Evolutionary conservation across 2,797 vertebrate species (phyloP).

Genomic region (Tiaroga cobitis): DNA sequence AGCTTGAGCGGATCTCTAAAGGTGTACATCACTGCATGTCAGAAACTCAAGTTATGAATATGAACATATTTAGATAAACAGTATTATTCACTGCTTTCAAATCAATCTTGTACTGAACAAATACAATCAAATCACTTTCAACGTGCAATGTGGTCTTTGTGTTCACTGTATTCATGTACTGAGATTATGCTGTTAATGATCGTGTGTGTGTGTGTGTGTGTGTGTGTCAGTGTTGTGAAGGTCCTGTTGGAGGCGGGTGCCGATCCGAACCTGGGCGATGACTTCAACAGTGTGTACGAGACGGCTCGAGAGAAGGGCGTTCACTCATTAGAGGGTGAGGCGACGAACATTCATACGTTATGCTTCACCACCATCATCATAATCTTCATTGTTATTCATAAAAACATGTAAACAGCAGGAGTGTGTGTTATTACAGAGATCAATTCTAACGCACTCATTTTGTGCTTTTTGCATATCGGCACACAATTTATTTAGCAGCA

Average conservation of each 20-base stretch:
- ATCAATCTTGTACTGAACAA: neutral
- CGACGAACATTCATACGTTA: neutral
- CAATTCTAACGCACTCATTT: slow-evolving; percentile 74
- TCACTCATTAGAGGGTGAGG: slow-evolving; percentile 93
- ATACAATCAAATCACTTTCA: neutral
- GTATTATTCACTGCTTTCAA: neutral
- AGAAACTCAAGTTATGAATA: too few relatives aligned
- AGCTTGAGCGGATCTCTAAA: too few relatives aligned
- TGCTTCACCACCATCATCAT: neutral
- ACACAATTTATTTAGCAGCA: slow-evolving; percentile 78
- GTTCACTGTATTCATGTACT: neutral
- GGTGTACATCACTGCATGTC: neutral
- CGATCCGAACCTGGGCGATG: slow-evolving; percentile 90
- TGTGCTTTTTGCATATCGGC: slow-evolving; percentile 88
- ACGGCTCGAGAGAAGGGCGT: slow-evolving; percentile 89
- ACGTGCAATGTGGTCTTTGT: neutral
- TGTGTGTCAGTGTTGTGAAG: slow-evolving; percentile 82
- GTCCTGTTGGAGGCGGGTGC: slow-evolving; percentile 86
- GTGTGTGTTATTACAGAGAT: slow-evolving; percentile 81
- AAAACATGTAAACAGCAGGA: slow-evolving; percentile 51
- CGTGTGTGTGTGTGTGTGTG: slow-evolving; percentile 12
- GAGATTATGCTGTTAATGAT: neutral
- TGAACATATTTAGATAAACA: neutral
- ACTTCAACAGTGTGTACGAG: slow-evolving; percentile 94
- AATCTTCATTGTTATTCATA: slow-evolving; percentile 51